Evolutionary conservation across 2,888 invertebrate genomes (phyloP), one percentile per base, ranked within the genome.

Genomic region (Acanthacorydalis orientalis): DNA sequence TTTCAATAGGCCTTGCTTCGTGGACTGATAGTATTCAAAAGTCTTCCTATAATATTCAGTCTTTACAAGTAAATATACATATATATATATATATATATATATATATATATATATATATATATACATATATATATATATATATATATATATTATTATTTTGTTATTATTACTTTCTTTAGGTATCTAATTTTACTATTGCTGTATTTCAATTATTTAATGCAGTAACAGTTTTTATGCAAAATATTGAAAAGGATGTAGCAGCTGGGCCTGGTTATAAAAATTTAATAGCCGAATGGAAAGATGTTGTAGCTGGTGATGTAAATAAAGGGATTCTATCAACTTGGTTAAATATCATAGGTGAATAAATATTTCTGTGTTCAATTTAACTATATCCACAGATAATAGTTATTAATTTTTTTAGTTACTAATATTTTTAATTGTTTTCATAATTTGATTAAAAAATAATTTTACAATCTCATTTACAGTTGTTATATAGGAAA

Each of bases 281-380:
- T 53, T 72, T 77, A 44, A 58, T 70, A 31, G 69, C 73, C 46
- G 89, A 90, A 67, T 90, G 89, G 89, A 64, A 67, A 44, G 80
- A 84, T 61, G 72, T 90, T 47, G 85, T 89, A 66, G 72, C 75
- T 50, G 74, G 76, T 46, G 78, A 78, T 54, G 65, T 81, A 37
- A 72, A 73, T 57, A 56, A 57, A 44, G 68, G 69, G 51, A 56
- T 81, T 12, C 60, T 74, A 41, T 63, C 68, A 41, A 56, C 75
- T 15, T 78, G 75, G 70, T 59, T 72, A 44, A 60, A 61, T 50
- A 57, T 70, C 54, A 60, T 62, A 56, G 63, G 69, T 70, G 55
- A 60, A 61, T 31, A 34, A 43, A 48, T 52, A 43, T 49, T 31
- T 47, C 37, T 46, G 41, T 31, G 39, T 47, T 15, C 4, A n/a